Evolutionary conservation across 2,113 vertebrate species (phyloP).

Genomic region (Rana temporaria): DNA sequence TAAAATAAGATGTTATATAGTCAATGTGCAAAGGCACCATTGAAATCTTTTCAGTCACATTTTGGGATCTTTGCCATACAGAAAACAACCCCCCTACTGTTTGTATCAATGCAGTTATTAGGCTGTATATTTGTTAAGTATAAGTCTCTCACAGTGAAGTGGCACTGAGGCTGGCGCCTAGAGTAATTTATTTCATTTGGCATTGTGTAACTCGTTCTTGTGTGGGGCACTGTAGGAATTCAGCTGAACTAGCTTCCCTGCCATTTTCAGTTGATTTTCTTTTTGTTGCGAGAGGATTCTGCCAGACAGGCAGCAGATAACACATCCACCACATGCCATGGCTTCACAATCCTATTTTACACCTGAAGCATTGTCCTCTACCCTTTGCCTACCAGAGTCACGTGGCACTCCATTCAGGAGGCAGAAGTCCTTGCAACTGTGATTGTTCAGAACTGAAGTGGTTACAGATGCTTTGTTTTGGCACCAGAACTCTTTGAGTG

Average conservation of each 20-base stretch:
- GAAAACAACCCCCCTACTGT: not conserved
- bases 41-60: no score
- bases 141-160: conserved; percentile 4
- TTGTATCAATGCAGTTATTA: conserved; percentile 2
- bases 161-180: not conserved
- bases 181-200: conserved; percentile 41
- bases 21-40: no score
- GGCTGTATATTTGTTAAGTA: conserved; percentile 4
- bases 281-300: conserved; percentile 16
- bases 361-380: conserved; percentile 25
- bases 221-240: conserved; percentile 20
- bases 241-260: conserved; percentile 40
- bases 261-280: conserved; percentile 43
- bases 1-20: no score
- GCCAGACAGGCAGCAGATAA: conserved; percentile 37
- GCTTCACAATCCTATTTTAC: conserved; percentile 38
- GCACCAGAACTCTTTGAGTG: conserved; percentile 20
- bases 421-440: not conserved
- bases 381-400: conserved; percentile 9
- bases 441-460: not conserved
- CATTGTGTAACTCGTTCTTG: conserved; percentile 27
- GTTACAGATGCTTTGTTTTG: conserved; percentile 46
- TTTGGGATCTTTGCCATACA: no score
- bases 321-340: conserved; percentile 39
- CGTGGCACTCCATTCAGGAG: not conserved